Evolutionary conservation across 2,797 vertebrate species (phyloP).

Genomic region (Sylvia borin): DNA sequence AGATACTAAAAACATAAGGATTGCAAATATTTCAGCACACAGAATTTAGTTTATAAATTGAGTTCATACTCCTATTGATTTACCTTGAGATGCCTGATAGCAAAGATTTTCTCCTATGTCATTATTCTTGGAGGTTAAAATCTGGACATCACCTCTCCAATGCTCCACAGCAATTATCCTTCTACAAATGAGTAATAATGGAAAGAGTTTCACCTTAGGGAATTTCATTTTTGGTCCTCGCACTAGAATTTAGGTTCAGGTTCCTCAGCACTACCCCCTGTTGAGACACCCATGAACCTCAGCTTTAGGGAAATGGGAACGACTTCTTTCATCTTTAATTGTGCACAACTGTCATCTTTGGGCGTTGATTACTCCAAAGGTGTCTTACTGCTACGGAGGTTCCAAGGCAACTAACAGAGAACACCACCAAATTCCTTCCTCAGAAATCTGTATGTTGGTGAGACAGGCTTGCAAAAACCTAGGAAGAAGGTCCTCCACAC

Average conservation of each 20-base stretch:
- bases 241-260: background rate
- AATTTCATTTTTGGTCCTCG: background rate
- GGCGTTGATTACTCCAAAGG: background rate
- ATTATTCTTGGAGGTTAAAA: background rate
- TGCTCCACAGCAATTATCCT: background rate
- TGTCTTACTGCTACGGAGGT: background rate
- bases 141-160: background rate
- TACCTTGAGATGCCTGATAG: background rate
- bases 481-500: background rate
- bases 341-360: background rate
- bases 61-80: background rate
- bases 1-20: background rate
- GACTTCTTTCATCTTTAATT: background rate
- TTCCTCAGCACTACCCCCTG: accelerated
- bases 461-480: background rate
- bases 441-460: background rate
- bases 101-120: background rate
- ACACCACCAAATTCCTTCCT: background rate
- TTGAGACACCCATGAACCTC: background rate
- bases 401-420: background rate
- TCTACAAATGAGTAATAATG: background rate
- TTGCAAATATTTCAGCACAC: background rate
- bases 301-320: background rate
- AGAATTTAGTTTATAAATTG: background rate
- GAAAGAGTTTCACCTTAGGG: background rate